phyloP scores from a whole-genome alignment of 2,797 vertebrate genomes.

The Thamnophis elegans region DNA sequence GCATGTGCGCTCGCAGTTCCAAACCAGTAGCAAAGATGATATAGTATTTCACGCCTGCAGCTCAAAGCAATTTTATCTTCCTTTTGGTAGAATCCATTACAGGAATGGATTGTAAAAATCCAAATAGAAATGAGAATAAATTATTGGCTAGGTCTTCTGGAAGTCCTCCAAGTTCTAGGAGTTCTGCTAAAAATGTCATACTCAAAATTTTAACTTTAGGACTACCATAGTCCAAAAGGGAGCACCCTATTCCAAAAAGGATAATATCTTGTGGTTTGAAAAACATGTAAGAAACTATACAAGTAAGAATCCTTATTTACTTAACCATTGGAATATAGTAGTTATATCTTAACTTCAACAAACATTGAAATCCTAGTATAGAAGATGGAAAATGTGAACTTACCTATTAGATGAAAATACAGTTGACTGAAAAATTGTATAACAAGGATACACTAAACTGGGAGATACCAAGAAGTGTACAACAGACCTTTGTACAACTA shows the following conservation, averaged over 20 bases:
- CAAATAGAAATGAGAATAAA: slow-evolving; percentile 84
- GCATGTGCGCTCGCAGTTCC: too few relatives aligned
- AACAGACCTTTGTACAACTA: not conserved
- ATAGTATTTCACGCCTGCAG: too few relatives aligned
- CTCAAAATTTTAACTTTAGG: slow-evolving; percentile 74
- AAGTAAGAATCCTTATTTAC: slow-evolving; percentile 73
- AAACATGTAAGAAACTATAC: slow-evolving; percentile 78
- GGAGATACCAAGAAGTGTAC: not conserved
- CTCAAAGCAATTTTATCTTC: not conserved
- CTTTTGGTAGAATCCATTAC: slow-evolving; percentile 36
- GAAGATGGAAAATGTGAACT: not conserved
- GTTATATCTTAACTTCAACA: not conserved
- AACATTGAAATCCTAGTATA: not conserved
- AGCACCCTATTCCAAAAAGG: slow-evolving; percentile 86
- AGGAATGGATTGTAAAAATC: slow-evolving; percentile 75
- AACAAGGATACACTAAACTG: not conserved
- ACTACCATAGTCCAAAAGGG: slow-evolving; percentile 78
- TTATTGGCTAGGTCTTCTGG: slow-evolving; percentile 77
- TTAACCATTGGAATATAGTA: not conserved
- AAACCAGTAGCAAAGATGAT: too few relatives aligned
- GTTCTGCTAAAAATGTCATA: slow-evolving; percentile 77
- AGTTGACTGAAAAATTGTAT: not conserved
- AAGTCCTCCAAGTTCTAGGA: slow-evolving; percentile 84
- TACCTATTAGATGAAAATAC: not conserved
- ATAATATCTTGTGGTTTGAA: slow-evolving; percentile 77